phyloP scores from a whole-genome alignment of 2,888 invertebrate genomes.

The Harmothoe impar region DNA sequence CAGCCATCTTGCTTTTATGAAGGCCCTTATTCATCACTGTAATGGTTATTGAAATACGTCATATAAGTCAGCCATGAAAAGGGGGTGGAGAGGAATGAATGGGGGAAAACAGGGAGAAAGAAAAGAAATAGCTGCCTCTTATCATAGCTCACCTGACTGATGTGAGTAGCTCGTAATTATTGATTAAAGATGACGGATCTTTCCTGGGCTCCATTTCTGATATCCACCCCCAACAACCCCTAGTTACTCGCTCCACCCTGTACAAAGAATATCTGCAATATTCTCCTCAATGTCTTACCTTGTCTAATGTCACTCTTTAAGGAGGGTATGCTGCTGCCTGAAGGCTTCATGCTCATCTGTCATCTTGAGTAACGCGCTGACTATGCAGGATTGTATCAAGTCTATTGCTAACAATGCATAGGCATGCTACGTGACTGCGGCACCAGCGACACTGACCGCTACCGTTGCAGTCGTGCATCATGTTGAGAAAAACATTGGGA shows the following conservation, averaged over 20 bases:
- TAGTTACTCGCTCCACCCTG: neutral
- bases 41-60: conserved; percentile 61
- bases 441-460: too few relatives aligned
- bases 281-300: too few relatives aligned
- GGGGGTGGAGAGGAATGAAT: neutral
- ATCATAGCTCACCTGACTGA: neutral
- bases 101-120: neutral
- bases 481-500: too few relatives aligned
- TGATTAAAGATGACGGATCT: conserved; percentile 49
- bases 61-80: conserved; percentile 50
- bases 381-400: too few relatives aligned
- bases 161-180: conserved; percentile 43
- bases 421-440: too few relatives aligned
- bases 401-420: too few relatives aligned
- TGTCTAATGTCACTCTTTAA: too few relatives aligned
- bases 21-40: conserved; percentile 56
- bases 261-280: neutral
- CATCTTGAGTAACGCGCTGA: too few relatives aligned
- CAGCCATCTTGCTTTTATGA: conserved; percentile 40
- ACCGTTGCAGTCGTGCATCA: too few relatives aligned
- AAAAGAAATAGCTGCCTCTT: neutral
- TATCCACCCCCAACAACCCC: neutral
- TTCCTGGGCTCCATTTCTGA: neutral
- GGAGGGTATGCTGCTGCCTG: too few relatives aligned
- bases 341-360: too few relatives aligned